Base-by-base conservation (phyloP, 2,888 invertebrate genomes). In the Spilosoma lubricipeda region DNA sequence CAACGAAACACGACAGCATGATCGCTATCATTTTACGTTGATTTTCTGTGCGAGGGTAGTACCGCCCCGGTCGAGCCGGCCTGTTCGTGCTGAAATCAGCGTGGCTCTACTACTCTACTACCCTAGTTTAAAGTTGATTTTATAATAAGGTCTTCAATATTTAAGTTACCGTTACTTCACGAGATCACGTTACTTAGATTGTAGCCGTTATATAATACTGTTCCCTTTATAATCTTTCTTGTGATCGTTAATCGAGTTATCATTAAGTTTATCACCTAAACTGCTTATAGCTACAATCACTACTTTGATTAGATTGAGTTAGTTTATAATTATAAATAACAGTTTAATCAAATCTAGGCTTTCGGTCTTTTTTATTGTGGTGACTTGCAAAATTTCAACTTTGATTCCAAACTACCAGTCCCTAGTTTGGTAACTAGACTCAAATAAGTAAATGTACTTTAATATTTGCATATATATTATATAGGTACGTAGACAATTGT, bases 101-200 rank as follows among this genome's bases (percentile, higher is more conserved):
- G n/a, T n/a, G n/a, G n/a, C n/a, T n/a, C n/a, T n/a, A n/a, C n/a
- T n/a, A n/a, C n/a, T n/a, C n/a, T n/a, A n/a, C n/a, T n/a, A n/a
- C n/a, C n/a, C n/a, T n/a, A n/a, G n/a, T n/a, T n/a, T 39, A 39
- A 39, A 9, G 9, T 5, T 33, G 33, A 33, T 33, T 33, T 33
- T 33, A 33, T n/a, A 33, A n/a, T 52, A 3, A 52, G 3, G 30
- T 67, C 3, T 56, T 36, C 56, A n/a, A 39, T 13, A 59, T 67
- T 20, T 9, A 59, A 56, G n/a, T n/a, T 45, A 48, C 72, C 72
- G 72, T 27, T 72, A 67, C 33, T 27, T 23, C 45, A 7, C 13
- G 30, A 72, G 72, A 72, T 68, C 48, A n/a, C 36, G 27, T 30
- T 33, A 67, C 36, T 48, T 36, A 45, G 67, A 68, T 72, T 30